Percentiles rank a stretch among this genome's conserved stretches.
Conservation (phyloP, 2,113 vertebrate genomes). For the Syrrhaptes paradoxus region DNA sequence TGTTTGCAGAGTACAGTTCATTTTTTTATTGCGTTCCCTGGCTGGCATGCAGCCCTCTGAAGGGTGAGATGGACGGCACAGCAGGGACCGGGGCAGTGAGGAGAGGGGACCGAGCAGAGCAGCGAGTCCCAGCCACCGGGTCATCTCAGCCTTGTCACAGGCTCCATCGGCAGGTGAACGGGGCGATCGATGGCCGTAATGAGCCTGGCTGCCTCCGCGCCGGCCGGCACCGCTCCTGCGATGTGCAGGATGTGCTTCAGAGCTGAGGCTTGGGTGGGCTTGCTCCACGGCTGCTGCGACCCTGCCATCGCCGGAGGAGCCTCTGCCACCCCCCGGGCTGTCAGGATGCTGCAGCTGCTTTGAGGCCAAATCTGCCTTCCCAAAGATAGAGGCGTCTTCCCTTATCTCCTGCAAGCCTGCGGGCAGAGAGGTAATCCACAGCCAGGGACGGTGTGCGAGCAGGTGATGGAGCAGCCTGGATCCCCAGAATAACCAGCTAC, state of each 20-base stretch:
- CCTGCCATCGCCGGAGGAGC: too few relatives aligned
- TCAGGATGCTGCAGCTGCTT: neutral
- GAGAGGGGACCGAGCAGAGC: neutral
- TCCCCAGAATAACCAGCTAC: neutral
- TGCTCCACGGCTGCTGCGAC: too few relatives aligned
- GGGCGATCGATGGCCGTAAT: neutral
- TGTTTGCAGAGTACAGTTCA: neutral
- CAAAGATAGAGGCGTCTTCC: neutral
- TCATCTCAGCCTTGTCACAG: neutral
- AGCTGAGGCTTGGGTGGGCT: neutral
- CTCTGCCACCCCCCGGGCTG: neutral
- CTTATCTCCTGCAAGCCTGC: neutral
- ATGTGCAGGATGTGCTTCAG: neutral
- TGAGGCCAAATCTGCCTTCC: neutral
- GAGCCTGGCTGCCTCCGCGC: neutral
- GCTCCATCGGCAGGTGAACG: neutral
- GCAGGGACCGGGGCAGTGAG: fast-evolving
- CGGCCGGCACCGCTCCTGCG: fast-evolving
- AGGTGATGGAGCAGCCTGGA: neutral
- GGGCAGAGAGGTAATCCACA: neutral
- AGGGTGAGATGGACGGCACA: neutral
- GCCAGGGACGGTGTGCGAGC: neutral
- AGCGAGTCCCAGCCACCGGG: neutral
- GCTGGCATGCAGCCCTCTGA: neutral
- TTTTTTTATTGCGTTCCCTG: neutral